Evolutionary conservation across 1,140 invertebrate species (phyloP), one percentile per base, ranked within the genome.

Genomic region (Monomorium pharaonis): DNA sequence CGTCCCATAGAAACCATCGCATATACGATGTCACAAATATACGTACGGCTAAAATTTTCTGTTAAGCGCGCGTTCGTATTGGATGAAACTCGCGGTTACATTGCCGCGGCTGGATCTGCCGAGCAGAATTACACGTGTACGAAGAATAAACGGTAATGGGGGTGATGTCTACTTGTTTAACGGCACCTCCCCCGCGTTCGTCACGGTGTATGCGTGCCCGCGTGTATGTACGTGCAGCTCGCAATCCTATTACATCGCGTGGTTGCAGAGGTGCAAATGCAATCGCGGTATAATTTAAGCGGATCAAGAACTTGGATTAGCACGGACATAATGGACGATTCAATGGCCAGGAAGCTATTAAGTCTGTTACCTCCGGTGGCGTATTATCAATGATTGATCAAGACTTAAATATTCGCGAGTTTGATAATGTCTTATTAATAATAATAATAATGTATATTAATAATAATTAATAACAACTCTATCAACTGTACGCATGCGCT

Each of bases 241-340:
- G 67, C 78, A 83, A 83, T 83, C 67, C 78, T 83, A 83, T 74
- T 74, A 56, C 54, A 74, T 60, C 51, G 54, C 51, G 67, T 10
- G 67, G 49, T 58, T 74, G 54, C 37, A 44, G 42, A 21, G 51
- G 65, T 70, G 78, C 51, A 81, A 81, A 81, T 58, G 65, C 78
- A 83, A 83, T 83, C 78, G 67, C 27, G 78, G 78, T 83, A 83
- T 83, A 83, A 83, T 83, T 83, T 72, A 83, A 83, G 78, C 51
- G 67, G 78, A 83, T 83, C 67, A 83, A 83, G 78, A 83, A 83
- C 67, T 74, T 83, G 78, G 67, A 83, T 83, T 83, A 83, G 78
- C 65, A 72, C 37, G 24, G 67, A 74, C 51, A 60, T 83, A 83
- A 83, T 74, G 78, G 37, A 83, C 78, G 69, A 83, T 74, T 83